A percentile compares a stretch with the other conserved stretches of the same genome.
phyloP scores from a whole-genome alignment of 2,797 vertebrate genomes.

The Sorex maritimensis region DNA sequence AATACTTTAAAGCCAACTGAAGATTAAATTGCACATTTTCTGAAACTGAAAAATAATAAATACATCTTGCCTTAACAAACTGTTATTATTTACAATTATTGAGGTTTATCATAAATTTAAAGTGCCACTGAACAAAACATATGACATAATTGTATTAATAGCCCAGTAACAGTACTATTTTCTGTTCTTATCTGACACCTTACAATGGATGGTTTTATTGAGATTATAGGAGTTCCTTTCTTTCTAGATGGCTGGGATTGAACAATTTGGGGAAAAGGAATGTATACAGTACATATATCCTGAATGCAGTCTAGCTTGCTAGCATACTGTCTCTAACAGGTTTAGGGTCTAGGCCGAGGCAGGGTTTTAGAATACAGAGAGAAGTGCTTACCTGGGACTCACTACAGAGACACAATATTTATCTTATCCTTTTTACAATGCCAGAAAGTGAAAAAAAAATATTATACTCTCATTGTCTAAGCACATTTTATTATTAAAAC shows the following conservation, averaged over 20 bases:
- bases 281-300: not conserved
- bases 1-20: conserved; percentile 53
- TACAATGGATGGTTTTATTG: conserved; percentile 38
- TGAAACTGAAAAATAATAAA: conserved; percentile 54
- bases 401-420: conserved; percentile 1
- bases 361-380: conserved; percentile 52
- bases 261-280: not conserved
- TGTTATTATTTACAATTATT: conserved; percentile 17
- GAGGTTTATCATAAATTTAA: conserved; percentile 69
- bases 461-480: conserved; percentile 26
- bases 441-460: not conserved
- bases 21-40: conserved; percentile 37
- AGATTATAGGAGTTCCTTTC: not conserved
- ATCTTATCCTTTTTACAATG: conserved; percentile 46
- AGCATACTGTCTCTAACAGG: conserved; percentile 20
- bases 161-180: conserved; percentile 34
- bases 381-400: not conserved
- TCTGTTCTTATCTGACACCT: conserved; percentile 45
- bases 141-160: conserved; percentile 27
- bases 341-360: not conserved
- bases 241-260: not conserved
- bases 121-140: conserved; percentile 63
- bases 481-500: conserved; percentile 45
- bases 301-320: not conserved
- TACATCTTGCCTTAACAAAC: conserved; percentile 29